Evolutionary conservation across 2,113 vertebrate species (phyloP).

Genomic region (Forbesichthys papilliferus): DNA sequence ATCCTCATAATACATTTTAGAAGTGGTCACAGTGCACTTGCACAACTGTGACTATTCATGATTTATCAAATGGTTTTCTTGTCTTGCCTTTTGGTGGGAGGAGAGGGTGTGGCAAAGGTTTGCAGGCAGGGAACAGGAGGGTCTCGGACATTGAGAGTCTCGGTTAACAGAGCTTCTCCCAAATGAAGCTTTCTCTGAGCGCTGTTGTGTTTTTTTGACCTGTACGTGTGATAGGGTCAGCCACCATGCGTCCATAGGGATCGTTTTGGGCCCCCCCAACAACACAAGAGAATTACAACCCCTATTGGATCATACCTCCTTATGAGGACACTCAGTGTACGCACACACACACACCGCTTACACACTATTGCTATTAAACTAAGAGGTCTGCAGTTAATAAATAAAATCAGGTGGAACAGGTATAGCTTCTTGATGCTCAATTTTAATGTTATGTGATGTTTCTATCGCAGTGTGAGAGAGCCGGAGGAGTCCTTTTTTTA

Average conservation of each 20-base stretch:
- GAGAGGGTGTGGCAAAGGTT: constrained; percentile 49
- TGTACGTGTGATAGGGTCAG: constrained; percentile 59
- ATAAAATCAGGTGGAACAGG: too few species aligned
- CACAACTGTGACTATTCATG: constrained; percentile 76
- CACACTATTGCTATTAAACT: not conserved
- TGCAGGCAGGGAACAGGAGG: constrained; percentile 25
- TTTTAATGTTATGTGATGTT: not conserved
- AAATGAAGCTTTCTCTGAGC: constrained; percentile 41
- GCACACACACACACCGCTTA: constrained; percentile 8
- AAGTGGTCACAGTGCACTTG: constrained; percentile 70
- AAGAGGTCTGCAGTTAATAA: too few species aligned
- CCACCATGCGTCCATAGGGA: constrained; percentile 36
- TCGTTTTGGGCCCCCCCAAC: constrained; percentile 43
- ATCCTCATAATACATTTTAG: constrained; percentile 81
- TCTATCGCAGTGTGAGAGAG: too few species aligned
- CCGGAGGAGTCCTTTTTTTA: too few species aligned
- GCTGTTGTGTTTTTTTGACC: constrained; percentile 51
- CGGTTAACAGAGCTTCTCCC: constrained; percentile 18
- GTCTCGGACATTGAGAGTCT: constrained; percentile 16
- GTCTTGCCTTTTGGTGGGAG: constrained; percentile 61
- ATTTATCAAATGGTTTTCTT: constrained; percentile 74
- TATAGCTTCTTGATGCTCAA: constrained; percentile 13
- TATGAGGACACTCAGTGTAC: constrained; percentile 36
- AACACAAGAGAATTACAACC: constrained; percentile 44
- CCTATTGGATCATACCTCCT: constrained; percentile 59